Evolutionary conservation across 2,888 invertebrate genomes (phyloP).

Genomic region (Yponomeuta cagnagella): DNA sequence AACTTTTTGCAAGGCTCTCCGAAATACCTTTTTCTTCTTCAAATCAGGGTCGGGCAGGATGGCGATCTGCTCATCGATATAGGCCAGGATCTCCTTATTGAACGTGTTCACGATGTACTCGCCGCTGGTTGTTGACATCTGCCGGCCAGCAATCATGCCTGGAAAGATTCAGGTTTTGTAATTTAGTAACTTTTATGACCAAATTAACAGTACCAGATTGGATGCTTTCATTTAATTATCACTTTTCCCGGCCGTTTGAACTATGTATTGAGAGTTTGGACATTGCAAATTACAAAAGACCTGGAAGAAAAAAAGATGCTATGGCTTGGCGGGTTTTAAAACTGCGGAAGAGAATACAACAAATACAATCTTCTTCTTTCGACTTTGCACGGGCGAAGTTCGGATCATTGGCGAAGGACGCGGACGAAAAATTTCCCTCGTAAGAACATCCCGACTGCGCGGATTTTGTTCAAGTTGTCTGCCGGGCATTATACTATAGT

Average conservation of each 20-base stretch:
- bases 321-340: too few species aligned
- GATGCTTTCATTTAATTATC: not conserved
- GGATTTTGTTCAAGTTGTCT: too few species aligned
- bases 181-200: not conserved
- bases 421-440: too few species aligned
- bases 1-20: not conserved
- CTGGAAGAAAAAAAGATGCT: too few species aligned
- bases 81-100: constrained; percentile 54
- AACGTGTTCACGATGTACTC: constrained; percentile 59
- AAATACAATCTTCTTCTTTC: too few species aligned
- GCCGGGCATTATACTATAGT: too few species aligned
- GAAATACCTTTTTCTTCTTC: constrained; percentile 59
- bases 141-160: constrained; percentile 67
- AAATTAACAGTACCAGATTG: not conserved
- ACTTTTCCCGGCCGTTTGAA: not conserved
- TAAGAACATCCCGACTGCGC: too few species aligned
- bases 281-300: too few species aligned
- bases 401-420: too few species aligned
- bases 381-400: too few species aligned
- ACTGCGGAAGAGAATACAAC: too few species aligned
- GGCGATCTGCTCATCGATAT: constrained; percentile 58
- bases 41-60: constrained; percentile 59
- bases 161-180: constrained; percentile 14
- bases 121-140: constrained; percentile 66
- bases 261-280: too few species aligned